Evolutionary conservation across 2,888 invertebrate genomes (phyloP), one percentile per base, ranked within the genome.

Genomic region (Papilio demoleus): DNA sequence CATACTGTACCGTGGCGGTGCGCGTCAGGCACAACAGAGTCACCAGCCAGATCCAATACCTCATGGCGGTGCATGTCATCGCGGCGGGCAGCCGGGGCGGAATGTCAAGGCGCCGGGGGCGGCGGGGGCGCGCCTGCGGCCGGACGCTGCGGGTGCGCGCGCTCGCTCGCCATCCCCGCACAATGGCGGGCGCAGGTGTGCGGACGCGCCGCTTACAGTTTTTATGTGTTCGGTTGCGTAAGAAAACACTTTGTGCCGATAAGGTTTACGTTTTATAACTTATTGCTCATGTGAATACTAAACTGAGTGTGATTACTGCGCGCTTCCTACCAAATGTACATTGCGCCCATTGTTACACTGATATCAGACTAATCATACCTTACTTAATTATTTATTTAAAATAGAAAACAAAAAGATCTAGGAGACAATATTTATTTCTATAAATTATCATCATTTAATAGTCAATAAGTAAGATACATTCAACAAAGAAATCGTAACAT

Each of bases 231-330:
- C 8, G 6, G 22, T 61, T 40, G 36, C 47, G 60, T 53, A 40
- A 61, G 38, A 36, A 47, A 14, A 59, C 27, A 27, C 60, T 38
- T 67, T 53, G 60, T 60, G 47, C 34, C 22, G 67, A 67, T 67
- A 67, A 67, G 61, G 40, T n/a, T 27, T 38, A 67, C 14, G 47
- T 50, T 53, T 61, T 67, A 47, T 66, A 50, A 67, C 61, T 24
- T 8, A 12, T 22, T 47, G 24, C 17, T 27, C 24, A 36, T 22
- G n/a, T n/a, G 19, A 24, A 5, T 19, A 24, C 2, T 56, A 14
- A 65, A 64, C 38, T 12, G 4, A 24, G 47, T 50, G 22, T 24
- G 50, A 24, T 50, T 50, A 14, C 6, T 14, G 50, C 50, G 24
- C 27, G n/a, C 27, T 6, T 27, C 27, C 14, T 27, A 27, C 22